Percentiles rank a stretch among this genome's conserved stretches.
phyloP scores from a whole-genome alignment of 1,140 invertebrate species.

The Lepidurus couesii region DNA sequence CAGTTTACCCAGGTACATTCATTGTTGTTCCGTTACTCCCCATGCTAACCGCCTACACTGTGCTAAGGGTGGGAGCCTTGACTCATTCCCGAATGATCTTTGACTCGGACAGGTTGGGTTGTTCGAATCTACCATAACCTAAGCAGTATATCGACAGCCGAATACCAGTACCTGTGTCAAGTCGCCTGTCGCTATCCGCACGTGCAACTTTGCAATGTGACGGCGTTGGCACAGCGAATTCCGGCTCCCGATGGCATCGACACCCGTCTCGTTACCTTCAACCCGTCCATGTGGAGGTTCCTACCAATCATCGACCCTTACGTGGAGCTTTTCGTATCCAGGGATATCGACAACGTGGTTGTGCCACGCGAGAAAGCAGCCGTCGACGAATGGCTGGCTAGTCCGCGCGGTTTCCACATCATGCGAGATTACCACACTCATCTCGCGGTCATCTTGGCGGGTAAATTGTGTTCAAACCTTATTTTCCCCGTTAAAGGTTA shows the following conservation, averaged over 20 bases:
- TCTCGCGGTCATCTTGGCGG: slow-evolving; percentile 23
- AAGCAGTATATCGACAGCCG: not conserved
- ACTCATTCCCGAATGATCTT: not conserved
- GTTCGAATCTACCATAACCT: slow-evolving; percentile 27
- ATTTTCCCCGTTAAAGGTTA: not conserved
- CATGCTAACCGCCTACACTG: no score
- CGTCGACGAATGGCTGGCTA: slow-evolving; percentile 39
- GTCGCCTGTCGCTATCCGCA: slow-evolving; percentile 23
- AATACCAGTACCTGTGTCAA: slow-evolving; percentile 21
- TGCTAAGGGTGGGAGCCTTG: not conserved
- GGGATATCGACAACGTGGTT: slow-evolving; percentile 38
- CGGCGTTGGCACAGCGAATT: slow-evolving; percentile 23
- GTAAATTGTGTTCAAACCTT: not conserved
- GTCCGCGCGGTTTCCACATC: slow-evolving; percentile 37
- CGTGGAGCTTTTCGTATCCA: slow-evolving; percentile 36
- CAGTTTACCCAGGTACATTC: no score
- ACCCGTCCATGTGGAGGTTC: slow-evolving; percentile 38
- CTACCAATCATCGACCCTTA: slow-evolving; percentile 36
- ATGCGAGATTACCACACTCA: slow-evolving; percentile 40
- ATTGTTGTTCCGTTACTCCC: no score
- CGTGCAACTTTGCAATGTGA: slow-evolving; percentile 32
- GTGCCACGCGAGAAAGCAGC: slow-evolving; percentile 37
- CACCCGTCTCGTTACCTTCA: not conserved
- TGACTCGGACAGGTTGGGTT: not conserved
- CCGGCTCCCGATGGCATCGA: not conserved